Percentiles rank a stretch among this genome's conserved stretches.
These are phyloP conservation scores for Heliconius erato DNA, from an alignment of 2,888 invertebrate genomes.

Conservation along the genomic window DNA sequence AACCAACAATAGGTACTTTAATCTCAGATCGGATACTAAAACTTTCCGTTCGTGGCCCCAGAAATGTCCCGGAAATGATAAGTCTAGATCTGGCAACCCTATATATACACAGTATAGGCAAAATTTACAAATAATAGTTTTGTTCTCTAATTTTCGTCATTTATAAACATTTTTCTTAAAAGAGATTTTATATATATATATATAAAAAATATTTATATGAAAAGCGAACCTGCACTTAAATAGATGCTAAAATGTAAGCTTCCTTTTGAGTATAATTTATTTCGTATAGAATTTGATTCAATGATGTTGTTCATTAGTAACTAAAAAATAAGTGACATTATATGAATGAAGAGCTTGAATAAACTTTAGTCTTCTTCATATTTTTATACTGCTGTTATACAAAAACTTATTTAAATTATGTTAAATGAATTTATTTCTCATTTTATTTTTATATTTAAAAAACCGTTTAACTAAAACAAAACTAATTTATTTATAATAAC, in stretches of 20 bases:
- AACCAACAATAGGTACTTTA: too few relatives aligned
- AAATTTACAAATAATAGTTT: too few relatives aligned
- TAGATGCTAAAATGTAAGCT: constrained; percentile 2
- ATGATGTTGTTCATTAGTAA: not conserved
- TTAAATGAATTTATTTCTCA: not conserved
- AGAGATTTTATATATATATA: too few relatives aligned
- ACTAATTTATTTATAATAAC: too few relatives aligned
- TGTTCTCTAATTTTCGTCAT: too few relatives aligned
- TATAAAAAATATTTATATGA: not conserved
- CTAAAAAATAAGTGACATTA: not conserved
- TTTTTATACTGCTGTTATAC: not conserved
- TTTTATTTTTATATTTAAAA: not conserved
- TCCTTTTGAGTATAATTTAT: constrained; percentile 8
- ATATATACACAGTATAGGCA: too few relatives aligned
- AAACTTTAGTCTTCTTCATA: not conserved
- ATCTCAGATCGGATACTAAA: too few relatives aligned
- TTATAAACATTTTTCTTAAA: too few relatives aligned
- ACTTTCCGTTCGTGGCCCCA: too few relatives aligned
- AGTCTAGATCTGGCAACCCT: too few relatives aligned
- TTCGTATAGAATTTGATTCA: constrained; percentile 1
- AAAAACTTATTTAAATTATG: too few relatives aligned
- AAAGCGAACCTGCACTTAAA: not conserved
- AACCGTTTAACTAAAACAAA: not conserved
- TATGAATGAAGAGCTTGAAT: not conserved
- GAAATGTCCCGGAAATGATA: too few relatives aligned